Evolutionary conservation across 2,797 vertebrate genomes (phyloP).

Genomic region (Pagetopsis macropterus): DNA sequence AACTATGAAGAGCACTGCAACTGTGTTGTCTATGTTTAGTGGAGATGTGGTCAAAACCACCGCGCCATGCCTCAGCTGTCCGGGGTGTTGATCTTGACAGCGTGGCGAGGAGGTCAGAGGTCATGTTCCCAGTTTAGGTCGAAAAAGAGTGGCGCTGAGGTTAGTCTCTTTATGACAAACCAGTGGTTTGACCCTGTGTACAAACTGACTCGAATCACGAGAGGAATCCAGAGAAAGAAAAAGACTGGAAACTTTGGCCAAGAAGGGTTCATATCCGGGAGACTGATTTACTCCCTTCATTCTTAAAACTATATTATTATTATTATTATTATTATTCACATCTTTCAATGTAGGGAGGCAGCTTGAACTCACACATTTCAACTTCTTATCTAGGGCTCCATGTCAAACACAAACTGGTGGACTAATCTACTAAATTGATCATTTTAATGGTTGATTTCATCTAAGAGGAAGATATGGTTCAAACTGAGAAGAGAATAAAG

Average conservation of each 20-base stretch:
- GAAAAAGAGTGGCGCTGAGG: conserved; percentile 47
- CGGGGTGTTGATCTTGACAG: conserved; percentile 74
- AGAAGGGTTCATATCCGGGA: conserved; percentile 14
- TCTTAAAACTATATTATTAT: conserved; percentile 4
- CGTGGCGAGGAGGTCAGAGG: conserved; percentile 66
- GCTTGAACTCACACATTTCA: neutral
- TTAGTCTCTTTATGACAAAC: conserved; percentile 53
- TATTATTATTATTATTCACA: neutral
- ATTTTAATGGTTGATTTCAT: conserved; percentile 45
- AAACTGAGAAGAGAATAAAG: conserved; percentile 21
- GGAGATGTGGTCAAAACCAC: conserved; percentile 54
- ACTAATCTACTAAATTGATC: conserved; percentile 52
- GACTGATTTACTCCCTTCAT: conserved; percentile 30
- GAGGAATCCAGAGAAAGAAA: conserved; percentile 50
- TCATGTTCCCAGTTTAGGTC: conserved; percentile 68
- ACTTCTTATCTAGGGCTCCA: conserved; percentile 21
- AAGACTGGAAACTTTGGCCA: conserved; percentile 44
- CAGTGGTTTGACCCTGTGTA: conserved; percentile 55
- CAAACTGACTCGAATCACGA: conserved; percentile 47
- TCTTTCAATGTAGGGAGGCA: neutral
- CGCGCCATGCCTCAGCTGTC: conserved; percentile 60
- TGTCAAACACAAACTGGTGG: conserved; percentile 45
- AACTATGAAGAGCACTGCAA: conserved; percentile 25
- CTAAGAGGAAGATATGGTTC: conserved; percentile 10
- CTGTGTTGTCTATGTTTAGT: conserved; percentile 54